phyloP scores from a whole-genome alignment of 2,888 invertebrate species.

The Plebejus argus region DNA sequence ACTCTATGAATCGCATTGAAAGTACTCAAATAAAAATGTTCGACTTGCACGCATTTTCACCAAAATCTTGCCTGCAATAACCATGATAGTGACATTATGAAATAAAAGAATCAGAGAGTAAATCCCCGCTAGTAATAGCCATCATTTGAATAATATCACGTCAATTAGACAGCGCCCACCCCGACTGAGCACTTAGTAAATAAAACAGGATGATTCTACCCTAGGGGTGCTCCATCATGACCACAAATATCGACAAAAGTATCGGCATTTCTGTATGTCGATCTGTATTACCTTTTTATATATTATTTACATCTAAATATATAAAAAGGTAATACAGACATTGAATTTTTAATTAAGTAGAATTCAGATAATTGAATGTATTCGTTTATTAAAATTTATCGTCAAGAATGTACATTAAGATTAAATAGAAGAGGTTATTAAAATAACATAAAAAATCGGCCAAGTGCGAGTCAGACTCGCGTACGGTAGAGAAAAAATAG shows the following conservation, averaged over 20 bases:
- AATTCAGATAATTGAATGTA: not conserved
- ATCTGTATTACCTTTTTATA: no score
- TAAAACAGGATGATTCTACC: slow-evolving; percentile 58
- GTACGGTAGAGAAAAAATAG: no score
- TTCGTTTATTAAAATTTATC: slow-evolving; percentile 4
- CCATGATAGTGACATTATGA: slow-evolving; percentile 19
- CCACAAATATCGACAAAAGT: not conserved
- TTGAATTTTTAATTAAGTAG: not conserved
- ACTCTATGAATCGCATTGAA: no score
- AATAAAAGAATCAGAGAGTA: slow-evolving; percentile 38
- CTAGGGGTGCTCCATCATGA: not conserved
- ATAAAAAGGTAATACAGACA: no score
- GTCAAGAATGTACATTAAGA: not conserved
- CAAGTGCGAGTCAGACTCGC: no score
- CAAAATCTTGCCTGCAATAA: slow-evolving; percentile 17
- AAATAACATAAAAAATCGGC: no score
- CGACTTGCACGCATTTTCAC: not conserved
- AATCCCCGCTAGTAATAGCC: slow-evolving; percentile 44
- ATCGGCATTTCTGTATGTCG: not conserved
- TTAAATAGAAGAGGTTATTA: not conserved
- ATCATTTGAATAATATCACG: slow-evolving; percentile 66
- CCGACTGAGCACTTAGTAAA: slow-evolving; percentile 65
- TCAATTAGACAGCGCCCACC: slow-evolving; percentile 69
- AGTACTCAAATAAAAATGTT: not conserved
- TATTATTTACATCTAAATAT: no score